phyloP scores from a whole-genome alignment of 2,113 vertebrate genomes.

The Vulpes vulpes region DNA sequence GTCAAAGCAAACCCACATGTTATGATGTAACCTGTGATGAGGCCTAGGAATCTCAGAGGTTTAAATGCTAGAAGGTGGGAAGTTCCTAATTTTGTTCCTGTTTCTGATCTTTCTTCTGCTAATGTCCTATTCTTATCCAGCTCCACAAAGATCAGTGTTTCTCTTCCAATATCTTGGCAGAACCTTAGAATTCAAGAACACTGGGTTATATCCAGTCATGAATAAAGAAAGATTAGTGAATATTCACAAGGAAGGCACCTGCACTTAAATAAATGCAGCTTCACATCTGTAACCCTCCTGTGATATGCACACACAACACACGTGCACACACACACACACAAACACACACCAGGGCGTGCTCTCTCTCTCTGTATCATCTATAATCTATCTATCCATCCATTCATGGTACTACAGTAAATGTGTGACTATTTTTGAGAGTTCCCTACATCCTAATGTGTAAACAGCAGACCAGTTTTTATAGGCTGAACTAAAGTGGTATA shows the following conservation, averaged over 20 bases:
- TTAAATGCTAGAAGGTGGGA: not conserved
- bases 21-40: not conserved
- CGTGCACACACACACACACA: not conserved
- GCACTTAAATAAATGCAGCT: not conserved
- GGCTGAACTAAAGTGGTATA: not conserved
- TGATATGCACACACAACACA: not conserved
- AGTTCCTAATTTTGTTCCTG: not conserved
- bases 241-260: not conserved
- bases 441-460: not conserved
- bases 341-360: not conserved
- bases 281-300: not conserved
- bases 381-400: not conserved
- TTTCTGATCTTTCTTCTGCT: not conserved
- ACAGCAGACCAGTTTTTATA: not conserved
- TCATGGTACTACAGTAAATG: not conserved
- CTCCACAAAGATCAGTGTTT: not conserved
- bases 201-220: not conserved
- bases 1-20: not conserved
- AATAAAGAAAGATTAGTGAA: not conserved
- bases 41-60: not conserved
- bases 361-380: not conserved
- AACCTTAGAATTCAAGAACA: not conserved
- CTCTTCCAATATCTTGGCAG: not conserved
- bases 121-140: not conserved
- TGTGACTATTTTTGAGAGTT: not conserved